Percentiles rank a stretch among this genome's conserved stretches.
phyloP scores from a whole-genome alignment of 30 jellyfish, hydroid and myxozoan genomes.

The Mastigias papua region DNA sequence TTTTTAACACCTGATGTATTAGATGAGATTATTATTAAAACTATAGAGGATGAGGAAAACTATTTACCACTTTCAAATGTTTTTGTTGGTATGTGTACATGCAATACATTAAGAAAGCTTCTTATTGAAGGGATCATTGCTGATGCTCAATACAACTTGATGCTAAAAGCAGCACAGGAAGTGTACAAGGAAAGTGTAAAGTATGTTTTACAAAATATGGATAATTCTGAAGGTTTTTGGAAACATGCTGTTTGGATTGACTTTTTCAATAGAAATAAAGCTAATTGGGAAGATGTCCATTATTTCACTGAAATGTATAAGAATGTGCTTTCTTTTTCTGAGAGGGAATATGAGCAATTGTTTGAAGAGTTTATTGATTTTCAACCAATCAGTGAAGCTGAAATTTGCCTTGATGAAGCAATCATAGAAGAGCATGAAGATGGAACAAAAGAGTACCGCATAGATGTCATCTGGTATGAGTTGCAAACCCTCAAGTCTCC shows the following conservation, averaged over 20 bases:
- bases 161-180: conserved; percentile 51
- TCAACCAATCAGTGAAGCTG: conserved; percentile 57
- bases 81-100: conserved; percentile 54
- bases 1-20: conserved; percentile 52
- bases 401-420: conserved; percentile 25
- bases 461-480: conserved; percentile 28
- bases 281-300: conserved; percentile 63
- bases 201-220: conserved; percentile 38
- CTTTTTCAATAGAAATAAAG: conserved; percentile 39
- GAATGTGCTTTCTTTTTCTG: conserved; percentile 31
- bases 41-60: conserved; percentile 43
- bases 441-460: conserved; percentile 43
- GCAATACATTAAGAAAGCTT: background rate
- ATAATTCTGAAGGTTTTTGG: conserved; percentile 25
- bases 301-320: conserved; percentile 37
- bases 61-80: conserved; percentile 32
- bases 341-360: conserved; percentile 32
- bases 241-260: conserved; percentile 57
- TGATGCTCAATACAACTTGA: conserved; percentile 20
- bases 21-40: background rate
- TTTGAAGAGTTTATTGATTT: conserved; percentile 72
- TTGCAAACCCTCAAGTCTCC: background rate
- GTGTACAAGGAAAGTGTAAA: conserved; percentile 8
- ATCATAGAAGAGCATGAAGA: conserved; percentile 54
- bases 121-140: conserved; percentile 67